phyloP scores from a whole-genome alignment of 1,140 invertebrate species.

The Holotrichia oblita region DNA sequence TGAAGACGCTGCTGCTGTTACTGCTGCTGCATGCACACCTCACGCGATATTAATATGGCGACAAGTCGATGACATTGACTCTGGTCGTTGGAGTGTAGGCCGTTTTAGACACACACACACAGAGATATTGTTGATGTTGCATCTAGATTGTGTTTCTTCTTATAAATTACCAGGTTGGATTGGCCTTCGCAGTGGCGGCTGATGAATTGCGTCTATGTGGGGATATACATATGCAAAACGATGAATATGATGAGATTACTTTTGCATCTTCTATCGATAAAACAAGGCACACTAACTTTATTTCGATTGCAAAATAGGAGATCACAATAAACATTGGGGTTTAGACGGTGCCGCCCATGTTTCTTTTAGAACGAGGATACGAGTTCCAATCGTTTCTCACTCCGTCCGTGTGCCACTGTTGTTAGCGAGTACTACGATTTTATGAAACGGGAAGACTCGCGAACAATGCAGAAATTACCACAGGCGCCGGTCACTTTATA shows the following conservation, averaged over 20 bases:
- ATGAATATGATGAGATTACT: too few relatives aligned
- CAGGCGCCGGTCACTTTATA: constrained; percentile 19
- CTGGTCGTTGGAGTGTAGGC: constrained; percentile 51
- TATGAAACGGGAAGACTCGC: constrained; percentile 27
- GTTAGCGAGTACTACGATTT: constrained; percentile 6
- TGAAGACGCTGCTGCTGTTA: constrained; percentile 54
- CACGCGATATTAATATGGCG: constrained; percentile 59
- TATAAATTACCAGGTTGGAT: constrained; percentile 55
- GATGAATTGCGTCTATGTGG: too few relatives aligned
- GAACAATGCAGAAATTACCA: constrained; percentile 36
- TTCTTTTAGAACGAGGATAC: not conserved
- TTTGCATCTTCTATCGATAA: too few relatives aligned
- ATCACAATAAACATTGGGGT: too few relatives aligned
- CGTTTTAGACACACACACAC: constrained; percentile 55
- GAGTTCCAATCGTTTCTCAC: constrained; percentile 1
- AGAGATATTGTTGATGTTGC: constrained; percentile 56
- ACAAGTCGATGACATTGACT: constrained; percentile 58
- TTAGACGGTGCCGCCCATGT: too few relatives aligned
- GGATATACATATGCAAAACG: too few relatives aligned
- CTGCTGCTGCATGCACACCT: constrained; percentile 47
- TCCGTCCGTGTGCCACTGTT: not conserved
- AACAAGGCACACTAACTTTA: too few relatives aligned
- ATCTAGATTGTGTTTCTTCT: constrained; percentile 57
- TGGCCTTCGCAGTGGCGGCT: not conserved
- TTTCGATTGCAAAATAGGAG: too few relatives aligned